Evolutionary conservation across 2,113 vertebrate species (phyloP).

Genomic region (Megalops atlanticus): DNA sequence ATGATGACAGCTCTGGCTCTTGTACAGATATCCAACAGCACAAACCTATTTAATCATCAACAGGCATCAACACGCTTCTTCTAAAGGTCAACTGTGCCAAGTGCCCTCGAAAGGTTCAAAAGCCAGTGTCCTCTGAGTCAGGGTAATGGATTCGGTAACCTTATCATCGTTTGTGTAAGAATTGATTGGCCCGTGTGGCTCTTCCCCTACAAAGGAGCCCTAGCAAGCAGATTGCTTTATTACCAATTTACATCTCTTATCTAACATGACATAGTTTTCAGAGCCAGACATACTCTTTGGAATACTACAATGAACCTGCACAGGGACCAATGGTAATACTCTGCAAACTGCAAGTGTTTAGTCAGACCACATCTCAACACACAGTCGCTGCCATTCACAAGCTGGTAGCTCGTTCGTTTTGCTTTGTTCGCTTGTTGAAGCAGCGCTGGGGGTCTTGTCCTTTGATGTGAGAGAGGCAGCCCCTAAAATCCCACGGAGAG

Average conservation of each 20-base stretch:
- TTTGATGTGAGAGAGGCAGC: slow-evolving; percentile 36
- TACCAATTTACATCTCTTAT: slow-evolving; percentile 46
- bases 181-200: slow-evolving; percentile 34
- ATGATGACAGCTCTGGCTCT: neutral
- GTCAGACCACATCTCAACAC: neutral
- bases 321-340: slow-evolving; percentile 23
- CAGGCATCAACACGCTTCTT: slow-evolving; percentile 27
- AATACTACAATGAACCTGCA: slow-evolving; percentile 25
- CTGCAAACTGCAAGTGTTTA: slow-evolving; percentile 20
- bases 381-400: neutral
- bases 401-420: neutral
- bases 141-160: slow-evolving; percentile 37
- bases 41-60: slow-evolving; percentile 34
- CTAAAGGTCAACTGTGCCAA: slow-evolving; percentile 50
- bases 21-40: neutral
- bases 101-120: slow-evolving; percentile 49
- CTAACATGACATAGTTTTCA: slow-evolving; percentile 54
- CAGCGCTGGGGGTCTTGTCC: slow-evolving; percentile 13
- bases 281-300: slow-evolving; percentile 35
- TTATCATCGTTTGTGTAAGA: slow-evolving; percentile 41
- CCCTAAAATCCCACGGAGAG: slow-evolving; percentile 26
- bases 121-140: slow-evolving; percentile 45
- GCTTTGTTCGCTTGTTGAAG: neutral
- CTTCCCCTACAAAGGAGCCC: slow-evolving; percentile 25
- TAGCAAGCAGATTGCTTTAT: slow-evolving; percentile 34